A percentile compares a stretch with the other conserved stretches of the same genome.
phyloP scores from a whole-genome alignment of 2,888 invertebrate genomes.

The Protonemura montana region DNA sequence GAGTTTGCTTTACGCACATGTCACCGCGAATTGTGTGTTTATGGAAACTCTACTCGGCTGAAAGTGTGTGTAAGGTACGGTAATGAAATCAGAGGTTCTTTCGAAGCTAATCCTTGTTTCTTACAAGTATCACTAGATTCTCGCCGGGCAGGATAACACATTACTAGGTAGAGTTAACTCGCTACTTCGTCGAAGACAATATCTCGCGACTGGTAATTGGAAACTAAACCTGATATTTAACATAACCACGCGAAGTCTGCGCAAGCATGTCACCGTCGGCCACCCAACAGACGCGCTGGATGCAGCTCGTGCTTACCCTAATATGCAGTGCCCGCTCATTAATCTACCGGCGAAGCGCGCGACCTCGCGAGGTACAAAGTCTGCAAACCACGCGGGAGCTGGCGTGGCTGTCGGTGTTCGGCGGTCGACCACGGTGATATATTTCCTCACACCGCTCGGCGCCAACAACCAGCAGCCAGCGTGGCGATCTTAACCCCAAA shows the following conservation, averaged over 20 bases:
- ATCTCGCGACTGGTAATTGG: conserved; percentile 37
- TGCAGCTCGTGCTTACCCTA: conserved; percentile 15
- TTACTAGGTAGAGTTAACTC: conserved; percentile 1
- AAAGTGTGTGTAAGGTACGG: background rate
- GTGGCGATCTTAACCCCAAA: background rate
- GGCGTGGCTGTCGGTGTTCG: background rate
- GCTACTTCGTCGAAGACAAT: conserved; percentile 14
- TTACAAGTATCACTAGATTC: background rate
- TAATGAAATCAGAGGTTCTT: background rate
- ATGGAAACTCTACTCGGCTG: background rate
- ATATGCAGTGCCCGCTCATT: conserved; percentile 30
- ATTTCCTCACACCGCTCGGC: background rate
- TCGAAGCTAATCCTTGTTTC: background rate
- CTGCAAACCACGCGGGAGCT: background rate
- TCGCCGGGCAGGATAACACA: conserved; percentile 8
- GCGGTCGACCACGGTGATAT: background rate
- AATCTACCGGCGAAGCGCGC: conserved; percentile 14
- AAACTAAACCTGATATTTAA: conserved; percentile 36
- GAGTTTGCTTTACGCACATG: background rate
- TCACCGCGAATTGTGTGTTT: background rate
- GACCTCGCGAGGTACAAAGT: background rate
- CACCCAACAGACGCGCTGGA: conserved; percentile 19
- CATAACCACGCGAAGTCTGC: background rate
- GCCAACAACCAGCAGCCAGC: background rate
- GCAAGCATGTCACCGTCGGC: background rate